These are phyloP conservation scores for Blastomussa wellsi DNA, from an alignment of 92 coral and sea anemone genomes.

Conservation along the genomic window DNA sequence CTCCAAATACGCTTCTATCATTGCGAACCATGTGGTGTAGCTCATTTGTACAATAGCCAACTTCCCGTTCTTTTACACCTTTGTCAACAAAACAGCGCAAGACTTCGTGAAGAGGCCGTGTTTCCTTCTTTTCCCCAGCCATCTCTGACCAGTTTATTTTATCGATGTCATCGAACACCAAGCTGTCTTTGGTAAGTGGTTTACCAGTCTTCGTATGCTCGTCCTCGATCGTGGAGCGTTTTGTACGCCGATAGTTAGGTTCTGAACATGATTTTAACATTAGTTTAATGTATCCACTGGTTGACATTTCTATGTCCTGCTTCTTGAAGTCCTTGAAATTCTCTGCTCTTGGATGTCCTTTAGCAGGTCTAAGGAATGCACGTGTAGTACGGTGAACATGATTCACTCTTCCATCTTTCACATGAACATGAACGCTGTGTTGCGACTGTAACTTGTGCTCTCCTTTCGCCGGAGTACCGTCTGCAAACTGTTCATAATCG, in stretches of 20 bases:
- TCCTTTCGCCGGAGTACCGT: constrained; percentile 75
- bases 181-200: constrained; percentile 55
- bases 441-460: constrained; percentile 72
- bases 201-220: constrained; percentile 16
- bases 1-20: constrained; percentile 45
- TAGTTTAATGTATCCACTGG: constrained; percentile 76
- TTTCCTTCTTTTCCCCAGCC: constrained; percentile 62
- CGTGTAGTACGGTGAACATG: constrained; percentile 61
- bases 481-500: constrained; percentile 78
- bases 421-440: constrained; percentile 56
- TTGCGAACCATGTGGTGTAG: constrained; percentile 69
- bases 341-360: constrained; percentile 74
- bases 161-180: constrained; percentile 67
- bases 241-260: constrained; percentile 22
- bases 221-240: constrained; percentile 28
- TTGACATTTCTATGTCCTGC: constrained; percentile 78
- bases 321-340: constrained; percentile 62
- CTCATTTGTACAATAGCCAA: constrained; percentile 71
- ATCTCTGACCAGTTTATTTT: constrained; percentile 72
- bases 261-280: constrained; percentile 50
- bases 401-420: constrained; percentile 61
- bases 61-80: constrained; percentile 67
- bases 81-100: constrained; percentile 79
- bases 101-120: constrained; percentile 72
- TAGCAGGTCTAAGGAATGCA: constrained; percentile 57